Evolutionary conservation across 2,113 vertebrate genomes (phyloP), one percentile per base, ranked within the genome.

Genomic region (Vulpes ferrilata): DNA sequence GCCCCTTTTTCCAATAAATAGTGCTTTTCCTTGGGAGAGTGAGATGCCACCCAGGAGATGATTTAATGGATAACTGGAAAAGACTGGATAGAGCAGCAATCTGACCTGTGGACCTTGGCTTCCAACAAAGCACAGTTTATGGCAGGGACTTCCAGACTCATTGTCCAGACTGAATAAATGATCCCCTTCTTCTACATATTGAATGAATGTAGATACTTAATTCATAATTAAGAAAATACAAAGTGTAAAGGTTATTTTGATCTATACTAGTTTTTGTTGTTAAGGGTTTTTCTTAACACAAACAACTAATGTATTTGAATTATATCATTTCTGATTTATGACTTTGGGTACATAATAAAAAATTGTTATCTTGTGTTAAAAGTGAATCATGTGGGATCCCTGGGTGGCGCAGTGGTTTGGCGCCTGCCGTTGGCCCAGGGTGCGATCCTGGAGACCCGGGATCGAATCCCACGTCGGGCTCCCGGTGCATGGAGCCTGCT

Each of bases 281-380:
- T 25, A 35, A 1, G 81, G 11, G 35, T 7, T 74, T 74, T 62
- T 32, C 20, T 65, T 0, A 64, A 51, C 38, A 22, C 35, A 74
- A 69, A 27, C 27, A 90, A 5, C 79, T 80, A 30, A 62, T 51
- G 4, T 38, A 38, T 62, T 67, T 81, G 3, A 74, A 62, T 85
- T 84, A 38, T 67, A 76, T 48, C 38, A 57, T 89, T 85, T 3
- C n/a, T 64, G 48, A 69, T 25, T 71, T 80, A 62, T 69, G 73
- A 79, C 78, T 92, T 96, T 69, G 12, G 27, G 27, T 43, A 55
- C 12, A 85, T 86, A 90, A 90, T 57, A 9, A 81, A 86, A 95
- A 16, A 16, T 53, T 87, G 9, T 82, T 57, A 25, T 67, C 92
- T 76, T 81, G 30, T 22, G 78, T 23, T 74, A 55, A 76, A 88